Conservation (phyloP, 2,113 vertebrate genomes). For the Mungos mungo region DNA sequence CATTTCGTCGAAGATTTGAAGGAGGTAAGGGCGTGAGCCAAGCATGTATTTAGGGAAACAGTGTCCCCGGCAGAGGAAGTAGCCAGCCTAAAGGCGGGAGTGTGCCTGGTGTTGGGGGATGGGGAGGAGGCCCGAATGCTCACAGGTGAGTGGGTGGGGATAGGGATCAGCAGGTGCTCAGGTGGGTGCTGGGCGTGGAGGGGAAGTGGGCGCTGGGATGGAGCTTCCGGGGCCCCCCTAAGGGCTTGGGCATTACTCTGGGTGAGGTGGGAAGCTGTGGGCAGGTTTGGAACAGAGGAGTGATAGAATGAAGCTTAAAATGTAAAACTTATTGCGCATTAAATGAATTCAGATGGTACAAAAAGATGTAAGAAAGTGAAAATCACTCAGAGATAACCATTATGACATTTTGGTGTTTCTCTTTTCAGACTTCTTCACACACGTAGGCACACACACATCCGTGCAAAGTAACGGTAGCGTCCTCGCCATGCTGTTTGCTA, state of each 20-base stretch:
- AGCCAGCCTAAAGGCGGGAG: not conserved
- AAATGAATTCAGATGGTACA: not conserved
- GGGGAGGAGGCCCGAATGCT: not conserved
- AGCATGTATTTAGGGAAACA: not conserved
- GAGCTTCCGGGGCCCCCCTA: not conserved
- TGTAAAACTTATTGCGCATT: not conserved
- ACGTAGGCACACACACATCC: not conserved
- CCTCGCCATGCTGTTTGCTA: not conserved
- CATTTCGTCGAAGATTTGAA: not conserved
- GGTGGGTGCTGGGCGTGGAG: not conserved
- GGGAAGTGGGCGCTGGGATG: not conserved
- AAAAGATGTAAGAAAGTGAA: slow-evolving; percentile 4
- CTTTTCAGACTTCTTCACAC: not conserved
- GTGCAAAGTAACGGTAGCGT: fast-evolving
- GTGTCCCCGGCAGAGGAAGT: not conserved
- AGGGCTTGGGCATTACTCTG: not conserved
- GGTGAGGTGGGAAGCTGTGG: not conserved
- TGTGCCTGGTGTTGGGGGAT: not conserved
- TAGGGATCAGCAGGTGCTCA: not conserved
- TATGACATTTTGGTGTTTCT: not conserved
- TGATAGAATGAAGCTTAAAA: not conserved
- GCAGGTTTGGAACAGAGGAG: not conserved
- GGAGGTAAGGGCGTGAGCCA: not conserved
- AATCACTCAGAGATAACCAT: not conserved
- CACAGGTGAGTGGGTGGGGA: not conserved